These are phyloP conservation scores for Zosterops pallidus DNA, from an alignment of 2,113 vertebrate species.

Conservation along the genomic window DNA sequence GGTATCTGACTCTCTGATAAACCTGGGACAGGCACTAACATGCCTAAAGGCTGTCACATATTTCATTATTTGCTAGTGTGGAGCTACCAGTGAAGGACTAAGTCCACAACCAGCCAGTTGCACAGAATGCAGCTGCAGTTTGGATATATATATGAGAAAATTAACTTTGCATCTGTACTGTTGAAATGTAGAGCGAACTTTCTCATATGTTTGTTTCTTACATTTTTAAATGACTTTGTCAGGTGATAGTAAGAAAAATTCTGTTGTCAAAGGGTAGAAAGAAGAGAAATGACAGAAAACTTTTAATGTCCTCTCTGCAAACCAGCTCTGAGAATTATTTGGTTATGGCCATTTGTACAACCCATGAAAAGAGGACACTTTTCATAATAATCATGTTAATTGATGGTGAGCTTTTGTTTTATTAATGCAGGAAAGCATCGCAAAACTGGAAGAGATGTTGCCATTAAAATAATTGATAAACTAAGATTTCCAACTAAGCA, in stretches of 20 bases:
- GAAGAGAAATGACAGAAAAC: background rate
- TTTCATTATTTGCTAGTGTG: background rate
- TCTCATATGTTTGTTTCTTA: background rate
- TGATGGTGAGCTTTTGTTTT: constrained; percentile 19
- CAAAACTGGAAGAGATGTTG: constrained; percentile 96
- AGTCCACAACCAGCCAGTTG: background rate
- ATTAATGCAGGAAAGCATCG: constrained; percentile 90
- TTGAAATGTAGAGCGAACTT: background rate
- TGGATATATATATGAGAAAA: background rate
- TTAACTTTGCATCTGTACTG: background rate
- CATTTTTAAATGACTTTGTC: background rate
- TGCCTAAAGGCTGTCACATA: background rate
- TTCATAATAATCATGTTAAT: constrained; percentile 10
- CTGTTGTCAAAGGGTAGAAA: background rate
- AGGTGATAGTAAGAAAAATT: background rate
- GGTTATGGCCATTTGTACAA: background rate
- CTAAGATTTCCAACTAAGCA: constrained; percentile 96
- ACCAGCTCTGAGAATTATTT: background rate
- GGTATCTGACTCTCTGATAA: background rate
- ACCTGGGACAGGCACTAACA: background rate
- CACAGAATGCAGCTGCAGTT: background rate
- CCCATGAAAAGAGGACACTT: background rate
- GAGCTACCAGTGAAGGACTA: background rate
- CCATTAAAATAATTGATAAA: constrained; percentile 98
- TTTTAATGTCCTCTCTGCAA: background rate